phyloP scores from a whole-genome alignment of 1,140 invertebrate species.

The Zaprionus gabonicus region DNA sequence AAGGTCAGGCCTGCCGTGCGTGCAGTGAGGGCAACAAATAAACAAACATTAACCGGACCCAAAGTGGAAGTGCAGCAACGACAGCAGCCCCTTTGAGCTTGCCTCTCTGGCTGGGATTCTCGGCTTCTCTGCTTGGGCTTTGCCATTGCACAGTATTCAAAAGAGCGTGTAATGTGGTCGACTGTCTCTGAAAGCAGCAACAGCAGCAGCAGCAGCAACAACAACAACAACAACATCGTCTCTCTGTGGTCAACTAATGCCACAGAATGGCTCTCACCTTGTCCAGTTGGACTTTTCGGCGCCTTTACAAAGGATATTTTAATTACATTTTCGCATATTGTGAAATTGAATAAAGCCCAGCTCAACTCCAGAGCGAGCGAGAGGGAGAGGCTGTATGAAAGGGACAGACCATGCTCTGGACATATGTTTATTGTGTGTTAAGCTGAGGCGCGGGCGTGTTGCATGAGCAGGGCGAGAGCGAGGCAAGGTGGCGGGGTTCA shows the following conservation, averaged over 20 bases:
- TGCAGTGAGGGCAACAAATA: slow-evolving; percentile 37
- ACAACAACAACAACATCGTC: slow-evolving; percentile 50
- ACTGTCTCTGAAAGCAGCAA: slow-evolving; percentile 38
- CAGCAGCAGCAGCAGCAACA: slow-evolving; percentile 21
- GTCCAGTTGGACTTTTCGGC: slow-evolving; percentile 65
- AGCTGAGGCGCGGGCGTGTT: background rate
- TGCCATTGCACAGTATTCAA: slow-evolving; percentile 69
- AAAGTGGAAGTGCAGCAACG: slow-evolving; percentile 23
- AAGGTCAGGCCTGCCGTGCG: slow-evolving; percentile 52
- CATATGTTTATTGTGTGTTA: slow-evolving; percentile 26
- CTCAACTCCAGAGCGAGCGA: background rate
- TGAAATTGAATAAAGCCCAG: slow-evolving; percentile 71
- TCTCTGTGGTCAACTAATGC: slow-evolving; percentile 70
- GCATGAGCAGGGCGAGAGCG: no score
- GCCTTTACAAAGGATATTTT: slow-evolving; percentile 78
- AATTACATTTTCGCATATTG: slow-evolving; percentile 81
- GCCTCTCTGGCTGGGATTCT: slow-evolving; percentile 20
- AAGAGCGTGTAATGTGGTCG: slow-evolving; percentile 69
- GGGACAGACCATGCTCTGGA: no score
- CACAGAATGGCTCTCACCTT: slow-evolving; percentile 63
- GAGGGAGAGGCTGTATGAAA: no score
- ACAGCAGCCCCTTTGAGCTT: slow-evolving; percentile 57
- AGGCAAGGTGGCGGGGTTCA: slow-evolving; percentile 22
- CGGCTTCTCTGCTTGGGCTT: slow-evolving; percentile 38
- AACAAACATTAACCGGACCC: slow-evolving; percentile 36